Evolutionary conservation across 1,140 invertebrate species (phyloP).

Genomic region (Caenorhabditis tropicalis): DNA sequence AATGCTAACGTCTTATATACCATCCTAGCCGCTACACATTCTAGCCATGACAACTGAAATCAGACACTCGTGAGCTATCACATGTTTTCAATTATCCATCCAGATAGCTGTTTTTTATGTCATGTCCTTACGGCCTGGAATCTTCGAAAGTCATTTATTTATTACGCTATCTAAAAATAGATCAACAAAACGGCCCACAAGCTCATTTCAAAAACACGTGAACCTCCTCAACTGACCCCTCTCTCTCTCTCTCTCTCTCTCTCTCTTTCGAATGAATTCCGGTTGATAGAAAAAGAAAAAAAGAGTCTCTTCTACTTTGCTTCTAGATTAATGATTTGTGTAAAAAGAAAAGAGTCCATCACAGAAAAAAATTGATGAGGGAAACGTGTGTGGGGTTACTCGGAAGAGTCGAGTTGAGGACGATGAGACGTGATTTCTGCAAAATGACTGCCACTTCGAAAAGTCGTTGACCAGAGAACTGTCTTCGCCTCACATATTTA

Average conservation of each 20-base stretch:
- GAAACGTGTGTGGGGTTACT: not conserved
- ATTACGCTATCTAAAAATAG: not conserved
- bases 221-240: not conserved
- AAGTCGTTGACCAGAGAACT: slow-evolving; percentile 7
- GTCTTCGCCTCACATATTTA: not conserved
- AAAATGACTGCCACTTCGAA: not conserved
- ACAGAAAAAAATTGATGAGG: not conserved
- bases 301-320: slow-evolving; percentile 12
- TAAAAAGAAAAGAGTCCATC: not conserved
- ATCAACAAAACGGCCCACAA: not conserved
- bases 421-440: slow-evolving; percentile 33
- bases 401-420: slow-evolving; percentile 1
- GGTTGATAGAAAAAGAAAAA: not conserved
- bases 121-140: not conserved
- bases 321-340: slow-evolving; percentile 24
- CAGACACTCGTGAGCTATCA: not conserved
- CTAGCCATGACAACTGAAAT: not conserved
- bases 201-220: not conserved
- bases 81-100: not conserved
- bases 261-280: too few relatives aligned
- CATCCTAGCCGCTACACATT: not conserved
- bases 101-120: slow-evolving; percentile 25
- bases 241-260: not conserved
- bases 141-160: slow-evolving; percentile 7
- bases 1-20: not conserved